Percentiles rank a stretch among this genome's conserved stretches.
These are phyloP conservation scores for Aythya baeri DNA, from an alignment of 2,113 vertebrate species.

Conservation along the genomic window DNA sequence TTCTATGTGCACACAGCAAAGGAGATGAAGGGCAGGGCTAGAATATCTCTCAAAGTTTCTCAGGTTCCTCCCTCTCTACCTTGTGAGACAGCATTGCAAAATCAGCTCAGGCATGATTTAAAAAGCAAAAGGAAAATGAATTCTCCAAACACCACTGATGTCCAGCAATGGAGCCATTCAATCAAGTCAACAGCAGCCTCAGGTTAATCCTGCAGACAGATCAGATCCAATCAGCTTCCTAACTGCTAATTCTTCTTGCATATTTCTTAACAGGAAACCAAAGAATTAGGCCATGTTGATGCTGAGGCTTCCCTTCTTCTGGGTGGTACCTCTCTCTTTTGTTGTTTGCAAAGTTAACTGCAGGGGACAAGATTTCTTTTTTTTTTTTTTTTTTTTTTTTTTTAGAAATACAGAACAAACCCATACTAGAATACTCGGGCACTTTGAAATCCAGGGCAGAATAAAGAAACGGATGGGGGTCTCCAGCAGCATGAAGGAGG, in stretches of 20 bases:
- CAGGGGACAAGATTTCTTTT: not conserved
- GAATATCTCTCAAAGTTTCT: not conserved
- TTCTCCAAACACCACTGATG: not conserved
- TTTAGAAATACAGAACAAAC: not conserved
- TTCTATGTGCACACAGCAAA: not conserved
- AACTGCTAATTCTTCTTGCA: not conserved
- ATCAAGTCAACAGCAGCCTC: not conserved
- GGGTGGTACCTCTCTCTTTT: not conserved
- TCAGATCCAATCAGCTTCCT: conserved; percentile 10
- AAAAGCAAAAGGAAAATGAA: conserved; percentile 1
- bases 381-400: not conserved
- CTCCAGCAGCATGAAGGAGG: not conserved
- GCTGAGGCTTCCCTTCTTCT: not conserved
- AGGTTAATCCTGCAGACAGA: not conserved
- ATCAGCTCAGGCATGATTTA: not conserved
- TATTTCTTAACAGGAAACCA: not conserved
- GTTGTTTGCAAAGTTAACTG: not conserved
- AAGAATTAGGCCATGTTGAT: not conserved
- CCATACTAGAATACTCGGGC: not conserved
- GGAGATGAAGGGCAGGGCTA: not conserved
- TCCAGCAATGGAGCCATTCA: not conserved
- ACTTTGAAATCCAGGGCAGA: not conserved
- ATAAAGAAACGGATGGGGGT: not conserved
- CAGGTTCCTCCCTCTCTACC: not conserved
- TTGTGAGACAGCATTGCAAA: not conserved